Evolutionary conservation across 2,113 vertebrate species (phyloP).

Genomic region (Bungarus multicinctus): DNA sequence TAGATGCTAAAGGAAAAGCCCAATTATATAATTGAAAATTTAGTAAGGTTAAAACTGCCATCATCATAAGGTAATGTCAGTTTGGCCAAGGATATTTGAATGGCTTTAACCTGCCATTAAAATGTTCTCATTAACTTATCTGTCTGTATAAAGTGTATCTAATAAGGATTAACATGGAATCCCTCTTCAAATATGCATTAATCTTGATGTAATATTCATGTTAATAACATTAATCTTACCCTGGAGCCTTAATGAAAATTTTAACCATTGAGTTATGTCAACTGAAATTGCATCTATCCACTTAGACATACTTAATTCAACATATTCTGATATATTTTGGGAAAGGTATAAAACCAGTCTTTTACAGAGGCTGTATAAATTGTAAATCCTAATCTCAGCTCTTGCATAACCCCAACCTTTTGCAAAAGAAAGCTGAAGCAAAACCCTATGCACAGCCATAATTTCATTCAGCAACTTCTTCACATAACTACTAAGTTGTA

Average conservation of each 20-base stretch:
- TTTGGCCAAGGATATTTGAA: background rate
- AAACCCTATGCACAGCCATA: background rate
- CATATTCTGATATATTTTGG: background rate
- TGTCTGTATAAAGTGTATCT: background rate
- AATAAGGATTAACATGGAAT: background rate
- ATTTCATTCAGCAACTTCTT: background rate
- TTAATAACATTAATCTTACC: background rate
- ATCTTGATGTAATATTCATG: background rate
- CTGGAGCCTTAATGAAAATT: background rate
- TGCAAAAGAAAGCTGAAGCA: background rate
- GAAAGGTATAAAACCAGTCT: background rate
- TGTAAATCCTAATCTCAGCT: background rate
- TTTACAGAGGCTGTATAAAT: background rate
- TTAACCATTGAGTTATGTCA: background rate
- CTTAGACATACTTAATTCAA: background rate
- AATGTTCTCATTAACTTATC: background rate
- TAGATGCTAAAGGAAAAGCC: background rate
- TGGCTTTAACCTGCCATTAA: background rate
- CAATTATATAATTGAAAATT: background rate
- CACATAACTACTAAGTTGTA: background rate
- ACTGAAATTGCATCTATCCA: background rate
- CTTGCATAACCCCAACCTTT: background rate
- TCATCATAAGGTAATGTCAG: background rate
- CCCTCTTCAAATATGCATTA: background rate
- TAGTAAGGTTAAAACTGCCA: background rate